phyloP scores from a whole-genome alignment of 2,797 vertebrate species.

The Psittacula echo region DNA sequence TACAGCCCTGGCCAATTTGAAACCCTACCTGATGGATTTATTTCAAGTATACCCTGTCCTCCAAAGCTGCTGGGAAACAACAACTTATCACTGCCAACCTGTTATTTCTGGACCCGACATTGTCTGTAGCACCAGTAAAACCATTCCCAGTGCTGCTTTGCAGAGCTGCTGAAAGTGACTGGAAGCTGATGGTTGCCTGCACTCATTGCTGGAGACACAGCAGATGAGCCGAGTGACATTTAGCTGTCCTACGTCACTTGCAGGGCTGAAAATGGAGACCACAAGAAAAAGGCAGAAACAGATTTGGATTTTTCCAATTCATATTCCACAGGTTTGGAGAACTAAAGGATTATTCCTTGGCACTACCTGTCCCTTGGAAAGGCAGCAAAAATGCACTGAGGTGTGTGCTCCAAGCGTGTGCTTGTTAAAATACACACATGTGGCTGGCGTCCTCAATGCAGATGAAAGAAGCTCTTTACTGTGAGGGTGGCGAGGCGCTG shows the following conservation, averaged over 20 bases:
- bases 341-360: neutral
- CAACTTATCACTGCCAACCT: slow-evolving; percentile 32
- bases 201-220: neutral
- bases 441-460: neutral
- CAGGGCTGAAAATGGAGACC: neutral
- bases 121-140: neutral
- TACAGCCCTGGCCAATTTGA: slow-evolving; percentile 39
- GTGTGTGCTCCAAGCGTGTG: neutral
- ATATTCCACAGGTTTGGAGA: neutral
- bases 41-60: slow-evolving; percentile 45
- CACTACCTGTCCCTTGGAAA: neutral
- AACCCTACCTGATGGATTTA: slow-evolving; percentile 56
- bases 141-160: neutral
- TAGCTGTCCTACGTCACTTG: neutral
- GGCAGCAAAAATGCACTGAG: neutral
- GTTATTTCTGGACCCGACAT: neutral
- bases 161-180: neutral
- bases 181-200: neutral
- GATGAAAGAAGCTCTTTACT: neutral
- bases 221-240: neutral
- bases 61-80: slow-evolving; percentile 55
- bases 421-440: neutral
- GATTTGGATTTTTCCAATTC: neutral
- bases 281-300: neutral
- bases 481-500: neutral